Evolutionary conservation across 92 coral and sea anemone species (phyloP).

Genomic region (Epizoanthus stellaris): DNA sequence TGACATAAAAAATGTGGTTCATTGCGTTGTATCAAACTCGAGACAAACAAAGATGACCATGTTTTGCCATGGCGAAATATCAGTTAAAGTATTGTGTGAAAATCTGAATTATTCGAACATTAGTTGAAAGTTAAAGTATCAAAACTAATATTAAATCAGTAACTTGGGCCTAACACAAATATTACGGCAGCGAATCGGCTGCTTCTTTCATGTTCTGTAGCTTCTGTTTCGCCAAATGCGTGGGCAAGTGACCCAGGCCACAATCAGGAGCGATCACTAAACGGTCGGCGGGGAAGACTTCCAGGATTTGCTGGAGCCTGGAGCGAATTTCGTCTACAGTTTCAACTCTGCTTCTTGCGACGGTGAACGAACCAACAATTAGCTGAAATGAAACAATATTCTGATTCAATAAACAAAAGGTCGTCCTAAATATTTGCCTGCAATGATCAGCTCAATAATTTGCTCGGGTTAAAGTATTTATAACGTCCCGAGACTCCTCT

Average conservation of each 20-base stretch:
- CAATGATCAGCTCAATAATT: no score
- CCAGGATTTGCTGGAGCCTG: conserved; percentile 45
- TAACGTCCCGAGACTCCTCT: no score
- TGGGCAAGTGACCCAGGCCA: conserved; percentile 58
- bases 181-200: conserved; percentile 31
- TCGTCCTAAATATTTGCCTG: no score
- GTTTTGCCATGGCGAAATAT: no score
- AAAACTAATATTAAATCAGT: no score
- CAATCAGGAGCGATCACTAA: conserved; percentile 57
- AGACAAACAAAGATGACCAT: no score
- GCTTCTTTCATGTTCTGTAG: conserved; percentile 48
- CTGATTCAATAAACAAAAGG: not conserved
- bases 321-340: conserved; percentile 50
- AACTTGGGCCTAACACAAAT: not conserved
- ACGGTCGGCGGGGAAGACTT: conserved; percentile 46
- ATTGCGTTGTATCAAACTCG: no score
- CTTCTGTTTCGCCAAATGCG: conserved; percentile 46
- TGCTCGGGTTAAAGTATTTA: no score
- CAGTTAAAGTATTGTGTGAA: no score
- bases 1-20: no score
- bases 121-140: no score
- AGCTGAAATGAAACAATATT: conserved; percentile 26
- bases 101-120: no score
- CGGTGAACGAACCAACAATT: conserved; percentile 26
- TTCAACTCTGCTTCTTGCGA: conserved; percentile 58